These are phyloP conservation scores for Sphaerophoria rueppellii DNA, from an alignment of 2,888 invertebrate species.

Conservation along the genomic window DNA sequence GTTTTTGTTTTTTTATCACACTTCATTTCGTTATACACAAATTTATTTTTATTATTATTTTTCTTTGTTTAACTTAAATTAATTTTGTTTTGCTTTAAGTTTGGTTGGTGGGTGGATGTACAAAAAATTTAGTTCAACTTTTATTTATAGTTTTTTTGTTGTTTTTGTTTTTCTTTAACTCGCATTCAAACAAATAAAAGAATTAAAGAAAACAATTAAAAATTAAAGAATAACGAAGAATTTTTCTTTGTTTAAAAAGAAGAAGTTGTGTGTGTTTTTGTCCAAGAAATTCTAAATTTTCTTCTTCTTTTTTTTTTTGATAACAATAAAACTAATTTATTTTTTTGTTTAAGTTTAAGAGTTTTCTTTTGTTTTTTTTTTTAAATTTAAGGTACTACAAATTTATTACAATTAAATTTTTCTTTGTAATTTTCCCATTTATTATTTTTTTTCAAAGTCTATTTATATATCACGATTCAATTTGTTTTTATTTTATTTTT, in stretches of 20 bases:
- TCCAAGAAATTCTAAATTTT: constrained; percentile 38
- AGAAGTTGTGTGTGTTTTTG: constrained; percentile 17
- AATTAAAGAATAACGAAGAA: constrained; percentile 56
- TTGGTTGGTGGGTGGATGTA: constrained; percentile 73
- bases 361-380: constrained; percentile 33
- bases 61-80: constrained; percentile 57
- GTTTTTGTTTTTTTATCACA: constrained; percentile 63
- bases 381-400: constrained; percentile 67
- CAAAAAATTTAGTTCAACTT: constrained; percentile 65
- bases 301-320: constrained; percentile 57
- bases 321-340: constrained; percentile 56
- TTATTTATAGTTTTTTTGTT: constrained; percentile 25
- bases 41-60: constrained; percentile 24
- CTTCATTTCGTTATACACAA: constrained; percentile 67
- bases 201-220: constrained; percentile 34
- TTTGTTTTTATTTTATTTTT: constrained; percentile 67
- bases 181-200: constrained; percentile 26
- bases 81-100: constrained; percentile 53
- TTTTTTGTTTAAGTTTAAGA: constrained; percentile 36
- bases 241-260: constrained; percentile 10
- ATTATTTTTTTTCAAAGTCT: constrained; percentile 68
- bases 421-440: constrained; percentile 50
- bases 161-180: no score
- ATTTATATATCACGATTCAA: constrained; percentile 74
- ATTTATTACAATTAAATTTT: constrained; percentile 61